Percentiles rank a stretch among this genome's conserved stretches.
phyloP scores from a whole-genome alignment of 2,797 vertebrate species.

The Antrozous pallidus region DNA sequence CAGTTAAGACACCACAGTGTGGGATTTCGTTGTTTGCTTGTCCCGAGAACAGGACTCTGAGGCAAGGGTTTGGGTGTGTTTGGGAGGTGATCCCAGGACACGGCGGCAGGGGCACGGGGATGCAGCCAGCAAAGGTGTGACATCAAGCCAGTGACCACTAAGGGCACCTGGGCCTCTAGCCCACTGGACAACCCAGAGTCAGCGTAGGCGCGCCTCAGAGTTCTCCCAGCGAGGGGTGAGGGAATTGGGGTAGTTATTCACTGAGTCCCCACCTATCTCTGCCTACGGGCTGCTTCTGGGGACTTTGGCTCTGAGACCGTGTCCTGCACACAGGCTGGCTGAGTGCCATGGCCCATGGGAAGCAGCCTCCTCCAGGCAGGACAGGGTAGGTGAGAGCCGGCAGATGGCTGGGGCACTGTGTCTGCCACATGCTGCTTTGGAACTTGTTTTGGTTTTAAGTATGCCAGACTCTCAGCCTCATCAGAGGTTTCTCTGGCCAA shows the following conservation, averaged over 20 bases:
- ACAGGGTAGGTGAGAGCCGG: not conserved
- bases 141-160: not conserved
- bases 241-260: not conserved
- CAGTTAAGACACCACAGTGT: not conserved
- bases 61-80: not conserved
- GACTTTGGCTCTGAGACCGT: not conserved
- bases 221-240: not conserved
- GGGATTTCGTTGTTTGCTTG: not conserved
- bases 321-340: not conserved
- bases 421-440: not conserved
- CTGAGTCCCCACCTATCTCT: not conserved
- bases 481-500: not conserved
- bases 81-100: not conserved
- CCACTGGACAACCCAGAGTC: not conserved
- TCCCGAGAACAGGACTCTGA: not conserved
- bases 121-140: not conserved
- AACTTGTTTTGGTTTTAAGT: not conserved
- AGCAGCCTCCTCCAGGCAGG: not conserved
- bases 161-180: not conserved
- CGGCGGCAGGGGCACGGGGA: not conserved
- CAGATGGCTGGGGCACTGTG: too few relatives aligned
- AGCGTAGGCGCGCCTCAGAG: not conserved
- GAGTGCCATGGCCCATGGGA: not conserved
- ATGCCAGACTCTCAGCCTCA: not conserved
- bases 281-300: not conserved